Conservation (phyloP, 2,113 vertebrate genomes). For the Heptranchias perlo region DNA sequence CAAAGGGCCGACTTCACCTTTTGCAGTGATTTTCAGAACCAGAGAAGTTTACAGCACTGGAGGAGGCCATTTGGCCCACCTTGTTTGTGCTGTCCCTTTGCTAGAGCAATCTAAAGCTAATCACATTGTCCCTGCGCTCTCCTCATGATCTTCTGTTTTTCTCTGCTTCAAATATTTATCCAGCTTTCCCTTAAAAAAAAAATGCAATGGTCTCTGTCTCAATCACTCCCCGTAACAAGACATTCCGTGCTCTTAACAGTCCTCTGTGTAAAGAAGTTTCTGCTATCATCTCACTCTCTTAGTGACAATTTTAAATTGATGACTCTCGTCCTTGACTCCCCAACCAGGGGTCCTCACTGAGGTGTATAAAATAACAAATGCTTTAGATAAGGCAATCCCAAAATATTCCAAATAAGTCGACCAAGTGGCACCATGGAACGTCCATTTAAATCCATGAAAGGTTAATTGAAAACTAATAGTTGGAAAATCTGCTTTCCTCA, state of each 20-base stretch:
- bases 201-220: background rate
- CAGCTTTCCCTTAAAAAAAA: background rate
- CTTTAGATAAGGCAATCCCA: too few species aligned
- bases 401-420: background rate
- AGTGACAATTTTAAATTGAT: background rate
- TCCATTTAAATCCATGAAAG: background rate
- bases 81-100: too few species aligned
- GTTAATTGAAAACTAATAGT: background rate
- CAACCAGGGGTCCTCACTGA: background rate
- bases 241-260: background rate
- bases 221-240: background rate
- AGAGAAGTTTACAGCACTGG: too few species aligned
- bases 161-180: too few species aligned
- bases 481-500: background rate
- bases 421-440: background rate
- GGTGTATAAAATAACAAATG: background rate
- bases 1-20: background rate
- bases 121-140: too few species aligned
- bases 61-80: too few species aligned
- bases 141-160: too few species aligned
- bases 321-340: background rate
- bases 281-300: background rate
- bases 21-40: background rate
- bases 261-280: background rate
- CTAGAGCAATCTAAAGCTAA: too few species aligned